phyloP scores from a whole-genome alignment of 2,797 vertebrate genomes.

The Naso thynnoides region DNA sequence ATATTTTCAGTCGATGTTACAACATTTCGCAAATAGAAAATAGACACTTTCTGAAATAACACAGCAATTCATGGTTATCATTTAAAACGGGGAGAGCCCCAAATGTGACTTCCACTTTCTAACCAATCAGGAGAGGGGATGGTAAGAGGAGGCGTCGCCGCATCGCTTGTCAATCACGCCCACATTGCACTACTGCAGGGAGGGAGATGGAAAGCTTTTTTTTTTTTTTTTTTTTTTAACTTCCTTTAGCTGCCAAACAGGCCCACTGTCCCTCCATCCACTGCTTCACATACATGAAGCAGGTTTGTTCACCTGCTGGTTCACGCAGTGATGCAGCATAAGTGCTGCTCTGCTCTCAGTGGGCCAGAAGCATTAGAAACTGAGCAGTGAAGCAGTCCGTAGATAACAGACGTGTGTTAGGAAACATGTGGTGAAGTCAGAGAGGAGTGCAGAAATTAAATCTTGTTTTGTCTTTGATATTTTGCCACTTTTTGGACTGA shows the following conservation, averaged over 20 bases:
- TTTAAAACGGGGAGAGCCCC: conserved; percentile 56
- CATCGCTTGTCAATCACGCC: conserved; percentile 54
- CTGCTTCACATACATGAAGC: conserved; percentile 6
- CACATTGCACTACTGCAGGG: conserved; percentile 53
- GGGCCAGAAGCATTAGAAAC: background rate
- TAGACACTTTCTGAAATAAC: background rate
- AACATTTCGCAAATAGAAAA: too few species aligned
- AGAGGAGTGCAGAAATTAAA: background rate
- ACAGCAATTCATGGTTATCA: conserved; percentile 3
- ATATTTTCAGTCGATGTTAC: too few species aligned
- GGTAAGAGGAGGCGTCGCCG: conserved; percentile 33
- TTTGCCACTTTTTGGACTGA: background rate
- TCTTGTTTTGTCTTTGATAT: background rate
- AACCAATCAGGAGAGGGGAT: conserved; percentile 63
- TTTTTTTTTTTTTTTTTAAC: too few species aligned
- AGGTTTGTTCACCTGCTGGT: conserved; percentile 18
- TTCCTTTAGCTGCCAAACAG: conserved; percentile 32
- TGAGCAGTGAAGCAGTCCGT: background rate
- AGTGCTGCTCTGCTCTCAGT: background rate
- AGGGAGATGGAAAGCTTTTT: conserved; percentile 36
- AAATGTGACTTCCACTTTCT: conserved; percentile 52
- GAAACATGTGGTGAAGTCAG: background rate
- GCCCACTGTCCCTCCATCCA: conserved; percentile 38
- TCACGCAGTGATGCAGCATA: background rate
- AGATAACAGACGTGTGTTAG: background rate